Conservation (phyloP, 2,888 invertebrate species). For the Hyalella azteca region DNA sequence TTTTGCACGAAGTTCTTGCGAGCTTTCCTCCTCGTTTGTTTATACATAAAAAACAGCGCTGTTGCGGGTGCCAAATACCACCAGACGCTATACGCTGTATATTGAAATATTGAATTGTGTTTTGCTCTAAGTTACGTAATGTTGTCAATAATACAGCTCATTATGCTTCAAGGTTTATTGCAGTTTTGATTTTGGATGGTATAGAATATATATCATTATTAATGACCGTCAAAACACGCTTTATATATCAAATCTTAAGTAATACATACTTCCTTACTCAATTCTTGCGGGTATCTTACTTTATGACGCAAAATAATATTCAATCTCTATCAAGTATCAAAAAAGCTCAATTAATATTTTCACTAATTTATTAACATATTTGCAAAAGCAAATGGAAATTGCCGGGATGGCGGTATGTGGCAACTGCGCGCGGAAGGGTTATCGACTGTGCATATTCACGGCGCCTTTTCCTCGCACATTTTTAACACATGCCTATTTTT, state of each 20-base stretch:
- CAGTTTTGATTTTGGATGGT: too few species aligned
- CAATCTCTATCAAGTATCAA: background rate
- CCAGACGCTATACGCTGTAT: background rate
- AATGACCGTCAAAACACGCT: too few species aligned
- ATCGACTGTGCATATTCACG: conserved; percentile 36
- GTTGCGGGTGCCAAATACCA: background rate
- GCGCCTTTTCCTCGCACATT: background rate
- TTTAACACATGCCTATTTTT: background rate
- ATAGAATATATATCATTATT: too few species aligned
- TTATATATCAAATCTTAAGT: background rate
- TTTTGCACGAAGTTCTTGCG: background rate
- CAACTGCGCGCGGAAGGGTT: background rate
- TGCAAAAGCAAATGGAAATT: background rate
- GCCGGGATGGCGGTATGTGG: conserved; percentile 6
- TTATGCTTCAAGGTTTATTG: background rate
- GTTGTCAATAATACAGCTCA: background rate
- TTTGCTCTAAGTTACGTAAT: background rate
- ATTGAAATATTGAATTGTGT: background rate
- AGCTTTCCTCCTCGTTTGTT: conserved; percentile 9
- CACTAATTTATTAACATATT: background rate
- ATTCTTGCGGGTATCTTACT: background rate
- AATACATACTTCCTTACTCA: background rate
- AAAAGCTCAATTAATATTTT: background rate
- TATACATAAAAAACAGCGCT: background rate
- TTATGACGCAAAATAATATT: background rate